phyloP scores from a whole-genome alignment of 2,888 invertebrate genomes.

The Microctonus aethiopoides region DNA sequence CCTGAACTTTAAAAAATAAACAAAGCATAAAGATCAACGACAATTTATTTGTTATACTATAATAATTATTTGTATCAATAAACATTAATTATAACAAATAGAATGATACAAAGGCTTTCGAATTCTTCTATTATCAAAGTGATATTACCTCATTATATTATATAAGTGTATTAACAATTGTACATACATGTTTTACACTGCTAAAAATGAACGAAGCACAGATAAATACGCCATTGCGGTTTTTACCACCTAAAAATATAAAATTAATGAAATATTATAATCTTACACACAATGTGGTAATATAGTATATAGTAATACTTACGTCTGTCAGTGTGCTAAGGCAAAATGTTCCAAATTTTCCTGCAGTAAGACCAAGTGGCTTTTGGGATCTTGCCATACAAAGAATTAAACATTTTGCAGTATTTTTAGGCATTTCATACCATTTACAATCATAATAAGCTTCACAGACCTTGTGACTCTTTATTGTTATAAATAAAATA shows the following conservation, averaged over 20 bases:
- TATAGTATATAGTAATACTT: too few relatives aligned
- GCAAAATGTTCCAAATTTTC: constrained; percentile 70
- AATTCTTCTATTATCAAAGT: too few relatives aligned
- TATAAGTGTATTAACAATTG: too few relatives aligned
- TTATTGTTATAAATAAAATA: neutral
- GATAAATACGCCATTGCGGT: constrained; percentile 51
- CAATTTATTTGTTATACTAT: too few relatives aligned
- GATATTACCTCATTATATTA: too few relatives aligned
- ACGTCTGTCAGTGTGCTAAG: constrained; percentile 69
- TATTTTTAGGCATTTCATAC: constrained; percentile 48
- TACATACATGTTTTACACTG: too few relatives aligned
- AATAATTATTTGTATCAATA: too few relatives aligned
- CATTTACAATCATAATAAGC: constrained; percentile 71
- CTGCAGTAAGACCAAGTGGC: constrained; percentile 69
- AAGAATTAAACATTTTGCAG: constrained; percentile 44
- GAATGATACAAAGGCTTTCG: too few relatives aligned
- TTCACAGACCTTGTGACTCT: constrained; percentile 69
- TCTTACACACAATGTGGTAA: too few relatives aligned
- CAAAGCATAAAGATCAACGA: too few relatives aligned
- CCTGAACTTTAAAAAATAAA: too few relatives aligned
- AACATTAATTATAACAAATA: too few relatives aligned
- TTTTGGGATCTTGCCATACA: constrained; percentile 69
- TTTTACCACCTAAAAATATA: constrained; percentile 46
- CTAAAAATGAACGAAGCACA: constrained; percentile 44
- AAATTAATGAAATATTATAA: neutral